These are phyloP conservation scores for Caenorhabditis afra DNA, from an alignment of 2,888 invertebrate species.

Conservation along the genomic window DNA sequence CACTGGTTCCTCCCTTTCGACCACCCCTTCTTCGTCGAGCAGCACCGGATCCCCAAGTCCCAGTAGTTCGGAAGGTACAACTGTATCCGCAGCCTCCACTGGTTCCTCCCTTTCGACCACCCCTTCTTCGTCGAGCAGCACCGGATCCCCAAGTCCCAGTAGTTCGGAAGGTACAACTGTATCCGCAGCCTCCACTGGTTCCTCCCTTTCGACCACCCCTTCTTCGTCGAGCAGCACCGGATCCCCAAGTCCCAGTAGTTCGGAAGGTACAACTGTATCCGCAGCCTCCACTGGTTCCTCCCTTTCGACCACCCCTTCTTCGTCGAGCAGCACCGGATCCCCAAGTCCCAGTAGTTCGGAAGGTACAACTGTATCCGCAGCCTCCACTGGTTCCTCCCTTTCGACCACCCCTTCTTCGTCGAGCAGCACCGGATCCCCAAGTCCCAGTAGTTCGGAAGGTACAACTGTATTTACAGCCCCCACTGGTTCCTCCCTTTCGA, in stretches of 20 bases:
- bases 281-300: neutral
- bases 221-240: neutral
- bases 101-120: neutral
- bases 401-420: neutral
- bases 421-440: neutral
- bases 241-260: neutral
- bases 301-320: neutral
- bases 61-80: neutral
- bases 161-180: neutral
- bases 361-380: neutral
- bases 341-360: neutral
- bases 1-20: neutral
- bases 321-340: neutral
- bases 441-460: neutral
- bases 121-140: neutral
- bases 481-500: neutral
- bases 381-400: neutral
- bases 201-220: neutral
- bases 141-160: neutral
- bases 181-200: neutral
- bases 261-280: neutral
- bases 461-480: neutral
- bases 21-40: neutral
- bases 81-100: neutral
- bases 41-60: neutral